A percentile compares a stretch with the other conserved stretches of the same genome.
Conservation (phyloP, 1,140 invertebrate species). For the Vollenhovia emeryi region DNA sequence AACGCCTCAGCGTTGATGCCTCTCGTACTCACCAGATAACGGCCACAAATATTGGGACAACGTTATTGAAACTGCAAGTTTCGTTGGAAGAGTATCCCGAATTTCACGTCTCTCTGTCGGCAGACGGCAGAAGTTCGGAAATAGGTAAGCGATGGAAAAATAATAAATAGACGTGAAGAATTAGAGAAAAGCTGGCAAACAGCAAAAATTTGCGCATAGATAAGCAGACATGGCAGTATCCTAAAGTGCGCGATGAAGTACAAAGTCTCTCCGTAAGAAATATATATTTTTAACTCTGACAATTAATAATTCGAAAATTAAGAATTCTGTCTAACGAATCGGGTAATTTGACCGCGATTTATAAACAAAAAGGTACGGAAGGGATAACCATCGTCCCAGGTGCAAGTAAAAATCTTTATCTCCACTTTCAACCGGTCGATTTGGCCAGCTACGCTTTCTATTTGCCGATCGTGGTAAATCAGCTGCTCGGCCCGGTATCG, state of each 20-base stretch:
- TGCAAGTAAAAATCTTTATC: constrained; percentile 59
- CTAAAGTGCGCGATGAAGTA: not conserved
- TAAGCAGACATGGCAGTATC: not conserved
- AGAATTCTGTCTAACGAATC: not conserved
- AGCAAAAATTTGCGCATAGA: no score
- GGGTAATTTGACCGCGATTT: not conserved
- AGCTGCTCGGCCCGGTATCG: constrained; percentile 69
- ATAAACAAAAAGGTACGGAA: constrained; percentile 31
- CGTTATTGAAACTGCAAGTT: constrained; percentile 67
- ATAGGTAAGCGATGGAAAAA: constrained; percentile 46
- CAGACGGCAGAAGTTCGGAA: constrained; percentile 9
- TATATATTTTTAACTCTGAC: not conserved
- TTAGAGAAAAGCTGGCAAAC: no score
- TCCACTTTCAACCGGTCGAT: constrained; percentile 77
- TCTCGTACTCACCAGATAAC: constrained; percentile 65
- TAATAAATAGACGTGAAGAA: not conserved
- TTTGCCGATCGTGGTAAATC: constrained; percentile 77
- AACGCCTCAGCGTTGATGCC: constrained; percentile 67
- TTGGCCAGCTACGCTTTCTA: constrained; percentile 70
- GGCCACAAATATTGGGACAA: constrained; percentile 69
- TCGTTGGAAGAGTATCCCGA: constrained; percentile 74
- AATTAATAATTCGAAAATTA: not conserved
- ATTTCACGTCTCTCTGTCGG: constrained; percentile 64
- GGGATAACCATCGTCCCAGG: constrained; percentile 22
- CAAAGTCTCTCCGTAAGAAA: not conserved